These are phyloP conservation scores for Erebia palarica DNA, from an alignment of 2,888 invertebrate genomes.

Conservation along the genomic window DNA sequence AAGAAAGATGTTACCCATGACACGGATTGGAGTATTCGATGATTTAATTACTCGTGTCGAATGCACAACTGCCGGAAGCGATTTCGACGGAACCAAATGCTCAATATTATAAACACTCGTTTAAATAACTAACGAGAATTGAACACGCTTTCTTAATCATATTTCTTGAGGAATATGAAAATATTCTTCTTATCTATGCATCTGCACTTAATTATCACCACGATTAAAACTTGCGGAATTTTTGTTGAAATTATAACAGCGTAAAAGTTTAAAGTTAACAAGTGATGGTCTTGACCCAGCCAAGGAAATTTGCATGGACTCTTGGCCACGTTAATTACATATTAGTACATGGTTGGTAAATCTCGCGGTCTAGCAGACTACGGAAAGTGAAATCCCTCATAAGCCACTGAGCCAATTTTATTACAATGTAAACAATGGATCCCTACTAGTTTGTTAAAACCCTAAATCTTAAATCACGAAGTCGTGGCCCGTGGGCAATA, in stretches of 20 bases:
- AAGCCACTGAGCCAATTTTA: no score
- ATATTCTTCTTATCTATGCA: constrained; percentile 23
- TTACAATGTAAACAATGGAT: no score
- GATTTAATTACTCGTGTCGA: constrained; percentile 40
- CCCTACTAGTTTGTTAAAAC: no score
- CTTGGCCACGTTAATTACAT: background rate
- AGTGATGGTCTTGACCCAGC: no score
- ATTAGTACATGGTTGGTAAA: background rate
- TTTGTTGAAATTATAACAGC: background rate
- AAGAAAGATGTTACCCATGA: constrained; percentile 36
- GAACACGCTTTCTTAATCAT: constrained; percentile 30
- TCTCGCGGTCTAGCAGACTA: no score
- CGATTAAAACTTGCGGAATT: constrained; percentile 15
- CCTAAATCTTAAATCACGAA: no score
- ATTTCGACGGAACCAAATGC: constrained; percentile 39
- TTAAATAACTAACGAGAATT: constrained; percentile 33
- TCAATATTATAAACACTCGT: constrained; percentile 36
- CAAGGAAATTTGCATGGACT: background rate
- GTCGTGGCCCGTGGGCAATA: no score
- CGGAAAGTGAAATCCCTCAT: no score
- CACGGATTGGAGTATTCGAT: constrained; percentile 35
- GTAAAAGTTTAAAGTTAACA: background rate
- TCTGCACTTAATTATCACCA: constrained; percentile 23
- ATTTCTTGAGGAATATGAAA: constrained; percentile 23
- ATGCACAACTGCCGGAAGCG: constrained; percentile 41